Conservation (phyloP, 2,797 vertebrate genomes). For the Chelon labrosus region DNA sequence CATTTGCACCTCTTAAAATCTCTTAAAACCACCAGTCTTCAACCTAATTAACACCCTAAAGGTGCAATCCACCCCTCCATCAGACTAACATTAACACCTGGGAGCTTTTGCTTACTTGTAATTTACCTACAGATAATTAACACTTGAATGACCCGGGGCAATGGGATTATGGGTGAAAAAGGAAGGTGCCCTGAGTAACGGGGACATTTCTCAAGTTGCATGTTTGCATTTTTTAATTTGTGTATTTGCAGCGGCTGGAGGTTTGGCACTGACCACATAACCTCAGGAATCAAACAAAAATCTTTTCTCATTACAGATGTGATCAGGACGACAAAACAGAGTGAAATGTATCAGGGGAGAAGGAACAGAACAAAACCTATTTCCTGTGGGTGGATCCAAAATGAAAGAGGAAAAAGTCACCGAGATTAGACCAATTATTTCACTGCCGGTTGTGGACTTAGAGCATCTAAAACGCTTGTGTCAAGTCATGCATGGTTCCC, state of each 20-base stretch:
- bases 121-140: conserved; percentile 50
- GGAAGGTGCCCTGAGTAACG: conserved; percentile 1
- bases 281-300: conserved; percentile 16
- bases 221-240: conserved; percentile 8
- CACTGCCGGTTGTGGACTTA: conserved; percentile 6
- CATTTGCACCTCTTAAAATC: conserved; percentile 43
- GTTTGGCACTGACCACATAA: neutral
- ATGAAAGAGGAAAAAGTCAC: neutral
- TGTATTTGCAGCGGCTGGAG: conserved; percentile 1
- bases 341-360: neutral
- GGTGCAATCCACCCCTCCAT: conserved; percentile 28
- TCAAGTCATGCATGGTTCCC: conserved; percentile 49
- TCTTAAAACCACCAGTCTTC: conserved; percentile 37
- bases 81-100: conserved; percentile 62
- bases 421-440: conserved; percentile 42
- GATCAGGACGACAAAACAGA: conserved; percentile 24
- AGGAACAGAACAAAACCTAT: fast-evolving
- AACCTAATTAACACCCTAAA: conserved; percentile 42
- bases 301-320: neutral
- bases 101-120: conserved; percentile 50
- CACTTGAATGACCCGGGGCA: conserved; percentile 41
- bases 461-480: conserved; percentile 2
- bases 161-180: neutral
- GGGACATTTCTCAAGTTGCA: conserved; percentile 8
- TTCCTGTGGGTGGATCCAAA: conserved; percentile 2